A percentile compares a stretch with the other conserved stretches of the same genome.
phyloP scores from a whole-genome alignment of 2,888 invertebrate genomes.

The Pimpla rufipes region DNA sequence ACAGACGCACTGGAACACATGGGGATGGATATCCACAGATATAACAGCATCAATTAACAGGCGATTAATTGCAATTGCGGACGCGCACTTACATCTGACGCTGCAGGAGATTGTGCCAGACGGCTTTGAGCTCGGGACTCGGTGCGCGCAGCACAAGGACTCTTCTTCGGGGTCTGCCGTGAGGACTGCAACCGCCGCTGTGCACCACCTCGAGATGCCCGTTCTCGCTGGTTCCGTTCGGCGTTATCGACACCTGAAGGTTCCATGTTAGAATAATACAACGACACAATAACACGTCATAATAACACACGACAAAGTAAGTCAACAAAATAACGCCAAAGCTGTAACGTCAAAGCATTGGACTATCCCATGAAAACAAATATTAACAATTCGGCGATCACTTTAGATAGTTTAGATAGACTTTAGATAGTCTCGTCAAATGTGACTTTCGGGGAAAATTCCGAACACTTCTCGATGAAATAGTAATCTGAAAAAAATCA shows the following conservation, averaged over 20 bases:
- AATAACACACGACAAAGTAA: no score
- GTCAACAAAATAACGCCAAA: no score
- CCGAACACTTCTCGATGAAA: no score
- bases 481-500: no score
- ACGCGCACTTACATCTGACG: constrained; percentile 93
- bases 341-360: no score
- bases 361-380: no score
- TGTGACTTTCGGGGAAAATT: no score
- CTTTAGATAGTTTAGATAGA: no score
- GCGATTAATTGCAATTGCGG: not conserved
- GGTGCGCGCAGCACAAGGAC: constrained; percentile 93
- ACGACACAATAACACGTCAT: no score
- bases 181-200: constrained; percentile 83
- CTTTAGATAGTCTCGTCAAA: no score
- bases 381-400: no score
- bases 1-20: constrained; percentile 56
- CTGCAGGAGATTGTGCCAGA: constrained; percentile 95
- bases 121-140: constrained; percentile 93
- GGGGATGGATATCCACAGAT: constrained; percentile 27
- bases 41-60: constrained; percentile 24
- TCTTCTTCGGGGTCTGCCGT: constrained; percentile 87
- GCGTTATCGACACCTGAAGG: constrained; percentile 86
- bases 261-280: no score
- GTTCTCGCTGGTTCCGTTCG: constrained; percentile 78
- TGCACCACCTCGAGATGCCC: constrained; percentile 76